Base-by-base conservation (phyloP, 2,113 vertebrate species). In the Eidolon helvum region DNA sequence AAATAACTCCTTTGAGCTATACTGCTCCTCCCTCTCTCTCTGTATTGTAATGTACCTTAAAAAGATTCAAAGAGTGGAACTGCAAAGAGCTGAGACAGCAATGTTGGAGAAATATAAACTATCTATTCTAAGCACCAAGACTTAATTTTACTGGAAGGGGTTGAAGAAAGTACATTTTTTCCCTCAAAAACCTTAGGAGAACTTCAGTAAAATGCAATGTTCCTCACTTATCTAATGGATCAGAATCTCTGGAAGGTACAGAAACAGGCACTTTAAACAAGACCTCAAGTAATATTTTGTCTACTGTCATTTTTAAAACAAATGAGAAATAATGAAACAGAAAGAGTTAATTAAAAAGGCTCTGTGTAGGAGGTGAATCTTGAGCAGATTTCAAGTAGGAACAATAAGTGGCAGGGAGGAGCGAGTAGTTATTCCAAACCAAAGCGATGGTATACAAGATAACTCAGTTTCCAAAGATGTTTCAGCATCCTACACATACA, bases 281-380 rank as follows among this genome's bases (percentile, higher is more conserved):
- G 28, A 3, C 35, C 35, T 2, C 10, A 66, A 68, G 38, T 38
- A 50, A 65, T 80, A 66, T 83, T 93, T 78, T 61, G 2, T 57
- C 45, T 45, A n/a, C 35, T 82, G 26, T 87, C 57, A 72, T 86
- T 94, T 92, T 72, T 87, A 92, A 85, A 95, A 63, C 45, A 71
- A 85, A 66, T 26, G 22, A 85, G 33, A 7, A 92, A 77, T 50
- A 85, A 79, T 38, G 11, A 83, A 78, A 87, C 35, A 82, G 9
- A 55, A 95, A 82, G 19, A 28, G 45, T 80, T 91, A 50, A 68
- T 35, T 71, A 40, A 48, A 93, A 91, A 87, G 33, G n/a, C 1
- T 74, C 19, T 24, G 14, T 18, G 30, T 91, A 91, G 43, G 65
- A 24, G 30, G 43, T 80, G 16, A 79, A 63, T 21, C 69, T 40